These are phyloP conservation scores for Drosophila robusta DNA, from an alignment of 2,888 invertebrate species.

Conservation along the genomic window DNA sequence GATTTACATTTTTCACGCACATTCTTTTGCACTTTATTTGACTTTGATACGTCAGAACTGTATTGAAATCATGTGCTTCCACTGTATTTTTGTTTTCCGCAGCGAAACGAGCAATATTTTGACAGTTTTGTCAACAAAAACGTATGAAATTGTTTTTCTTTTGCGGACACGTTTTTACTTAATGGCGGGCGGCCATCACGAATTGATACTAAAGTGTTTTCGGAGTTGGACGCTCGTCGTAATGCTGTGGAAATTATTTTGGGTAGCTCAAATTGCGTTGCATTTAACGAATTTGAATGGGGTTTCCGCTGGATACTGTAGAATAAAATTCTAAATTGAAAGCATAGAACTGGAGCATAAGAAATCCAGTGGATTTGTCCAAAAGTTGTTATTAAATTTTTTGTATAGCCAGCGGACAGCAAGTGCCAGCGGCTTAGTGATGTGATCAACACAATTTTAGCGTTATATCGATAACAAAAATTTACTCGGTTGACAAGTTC, in stretches of 20 bases:
- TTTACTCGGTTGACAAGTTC: not conserved
- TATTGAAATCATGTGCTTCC: slow-evolving; percentile 71
- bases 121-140: slow-evolving; percentile 79
- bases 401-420: slow-evolving; percentile 47
- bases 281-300: slow-evolving; percentile 54
- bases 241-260: slow-evolving; percentile 72
- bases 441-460: slow-evolving; percentile 16
- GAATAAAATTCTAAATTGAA: slow-evolving; percentile 47
- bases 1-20: slow-evolving; percentile 84
- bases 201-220: slow-evolving; percentile 75
- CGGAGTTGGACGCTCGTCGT: slow-evolving; percentile 71
- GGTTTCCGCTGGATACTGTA: slow-evolving; percentile 53
- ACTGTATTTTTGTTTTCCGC: slow-evolving; percentile 73
- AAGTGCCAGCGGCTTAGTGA: slow-evolving; percentile 52
- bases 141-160: slow-evolving; percentile 84
- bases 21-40: slow-evolving; percentile 78
- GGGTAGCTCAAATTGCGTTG: slow-evolving; percentile 56
- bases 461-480: slow-evolving; percentile 61
- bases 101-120: slow-evolving; percentile 78
- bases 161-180: slow-evolving; percentile 85
- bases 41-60: slow-evolving; percentile 62
- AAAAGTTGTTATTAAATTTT: slow-evolving; percentile 64
- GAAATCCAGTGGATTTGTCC: slow-evolving; percentile 34
- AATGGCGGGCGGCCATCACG: slow-evolving; percentile 83
- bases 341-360: slow-evolving; percentile 56